Evolutionary conservation across 2,888 invertebrate species (phyloP), one percentile per base, ranked within the genome.

Genomic region (Nomada hirtipes): DNA sequence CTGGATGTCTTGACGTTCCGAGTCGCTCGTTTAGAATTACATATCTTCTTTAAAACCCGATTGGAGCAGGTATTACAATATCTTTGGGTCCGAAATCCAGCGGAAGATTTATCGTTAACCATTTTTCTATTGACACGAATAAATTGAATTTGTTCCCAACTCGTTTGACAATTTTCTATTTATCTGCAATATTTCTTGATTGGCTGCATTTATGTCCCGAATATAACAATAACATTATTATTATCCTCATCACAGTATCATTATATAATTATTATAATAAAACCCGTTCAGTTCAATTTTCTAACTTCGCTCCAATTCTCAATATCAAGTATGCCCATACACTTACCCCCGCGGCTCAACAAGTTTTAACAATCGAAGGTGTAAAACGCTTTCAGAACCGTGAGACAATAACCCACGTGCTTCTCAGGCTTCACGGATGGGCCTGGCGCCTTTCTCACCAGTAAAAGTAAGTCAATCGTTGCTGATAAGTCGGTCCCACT

Each of bases 381-480:
- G 42, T 10, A 53, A 55, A 74, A 76, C 73, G 20, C 23, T 47
- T 36, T 23, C 29, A n/a, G 60, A 61, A 55, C n/a, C 50, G 36
- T 11, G 55, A n/a, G 55, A 79, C 73, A 81, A 81, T 71, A 81
- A 76, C 36, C 65, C 44, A 42, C 42, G 42, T 18, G 53, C 20
- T 52, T 57, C 47, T n/a, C 50, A 55, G 13, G 64, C 20, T 23
- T 76, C 55, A 72, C 65, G 60, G 76, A 72, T 50, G 83, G 76
- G 70, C 55, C 71, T 78, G 29, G 75, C 79, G 68, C 76, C 77
- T 79, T 82, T 82, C 84, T 64, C 84, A 79, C 75, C 59, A 59
- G 75, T 68, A 86, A 86, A 86, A 86, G 86, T 79, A 78, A 86
- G 50, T 57, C 67, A 67, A 63, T 78, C 61, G 71, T 13, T 42